Percentiles rank a stretch among this genome's conserved stretches.
These are phyloP conservation scores for Lepidonotus clava DNA, from an alignment of 2,888 invertebrate genomes.

Conservation along the genomic window DNA sequence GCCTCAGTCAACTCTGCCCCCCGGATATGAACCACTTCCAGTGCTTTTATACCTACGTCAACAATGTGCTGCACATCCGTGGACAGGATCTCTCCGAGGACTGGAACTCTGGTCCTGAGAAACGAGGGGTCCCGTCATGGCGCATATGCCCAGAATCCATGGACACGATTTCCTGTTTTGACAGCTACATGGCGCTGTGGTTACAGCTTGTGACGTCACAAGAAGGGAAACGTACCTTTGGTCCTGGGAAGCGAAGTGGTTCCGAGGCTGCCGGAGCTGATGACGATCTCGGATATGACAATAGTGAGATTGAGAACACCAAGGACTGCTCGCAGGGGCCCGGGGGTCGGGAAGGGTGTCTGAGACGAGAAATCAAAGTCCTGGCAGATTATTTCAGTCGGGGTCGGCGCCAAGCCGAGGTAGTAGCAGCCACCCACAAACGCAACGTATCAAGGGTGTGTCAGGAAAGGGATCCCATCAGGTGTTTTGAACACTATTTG, in stretches of 20 bases:
- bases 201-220: slow-evolving; percentile 8
- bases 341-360: background rate
- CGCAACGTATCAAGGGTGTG: background rate
- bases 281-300: too few species aligned
- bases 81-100: background rate
- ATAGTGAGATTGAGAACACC: too few species aligned
- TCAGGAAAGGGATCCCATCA: slow-evolving; percentile 2
- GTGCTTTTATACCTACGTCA: background rate
- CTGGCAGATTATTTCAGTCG: background rate
- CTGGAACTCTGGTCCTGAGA: background rate
- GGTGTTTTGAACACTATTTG: slow-evolving; percentile 32
- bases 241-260: background rate
- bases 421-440: background rate
- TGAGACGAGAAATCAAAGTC: background rate
- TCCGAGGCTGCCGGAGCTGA: background rate
- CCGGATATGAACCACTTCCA: background rate
- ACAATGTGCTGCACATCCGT: background rate
- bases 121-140: background rate
- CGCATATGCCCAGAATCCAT: background rate
- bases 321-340: background rate
- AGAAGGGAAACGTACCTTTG: slow-evolving; percentile 33
- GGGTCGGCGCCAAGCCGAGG: background rate
- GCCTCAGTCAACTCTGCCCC: background rate
- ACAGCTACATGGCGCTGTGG: slow-evolving; percentile 43
- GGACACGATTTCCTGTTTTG: slow-evolving; percentile 11